Evolutionary conservation across 1,140 invertebrate species (phyloP).

Genomic region (Philopotamus ludificatus): DNA sequence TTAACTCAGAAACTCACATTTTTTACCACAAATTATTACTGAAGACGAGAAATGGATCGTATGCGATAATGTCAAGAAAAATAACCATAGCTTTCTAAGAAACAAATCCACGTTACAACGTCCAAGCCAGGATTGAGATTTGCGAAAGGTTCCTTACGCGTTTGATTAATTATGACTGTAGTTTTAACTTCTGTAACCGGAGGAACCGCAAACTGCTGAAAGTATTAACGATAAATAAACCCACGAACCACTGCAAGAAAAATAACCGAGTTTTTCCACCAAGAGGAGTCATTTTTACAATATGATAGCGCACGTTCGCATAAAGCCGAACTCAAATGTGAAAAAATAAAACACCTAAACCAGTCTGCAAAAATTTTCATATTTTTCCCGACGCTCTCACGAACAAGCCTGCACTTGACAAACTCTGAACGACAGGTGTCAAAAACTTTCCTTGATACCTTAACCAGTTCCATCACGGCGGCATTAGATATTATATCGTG

Average conservation of each 20-base stretch:
- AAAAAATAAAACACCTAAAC: background rate
- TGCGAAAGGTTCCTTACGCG: background rate
- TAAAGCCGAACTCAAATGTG: too few relatives aligned
- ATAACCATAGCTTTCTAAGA: background rate
- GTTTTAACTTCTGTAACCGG: background rate
- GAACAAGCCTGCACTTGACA: conserved; percentile 14
- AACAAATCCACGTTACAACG: background rate
- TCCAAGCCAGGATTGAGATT: background rate
- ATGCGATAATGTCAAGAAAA: background rate
- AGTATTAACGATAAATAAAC: too few relatives aligned
- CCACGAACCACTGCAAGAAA: too few relatives aligned
- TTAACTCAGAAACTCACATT: background rate
- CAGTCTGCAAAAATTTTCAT: conserved; percentile 4
- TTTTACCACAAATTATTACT: background rate
- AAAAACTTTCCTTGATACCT: background rate
- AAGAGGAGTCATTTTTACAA: too few relatives aligned
- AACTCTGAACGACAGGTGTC: background rate
- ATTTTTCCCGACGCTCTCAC: background rate
- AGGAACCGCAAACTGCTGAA: too few relatives aligned
- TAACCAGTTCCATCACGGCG: too few relatives aligned
- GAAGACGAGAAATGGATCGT: background rate
- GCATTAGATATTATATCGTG: conserved; percentile 1
- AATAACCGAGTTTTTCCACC: too few relatives aligned
- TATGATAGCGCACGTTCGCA: too few relatives aligned
- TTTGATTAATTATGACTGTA: background rate